phyloP scores from a whole-genome alignment of 1,140 invertebrate species.

The Lerema accius region DNA sequence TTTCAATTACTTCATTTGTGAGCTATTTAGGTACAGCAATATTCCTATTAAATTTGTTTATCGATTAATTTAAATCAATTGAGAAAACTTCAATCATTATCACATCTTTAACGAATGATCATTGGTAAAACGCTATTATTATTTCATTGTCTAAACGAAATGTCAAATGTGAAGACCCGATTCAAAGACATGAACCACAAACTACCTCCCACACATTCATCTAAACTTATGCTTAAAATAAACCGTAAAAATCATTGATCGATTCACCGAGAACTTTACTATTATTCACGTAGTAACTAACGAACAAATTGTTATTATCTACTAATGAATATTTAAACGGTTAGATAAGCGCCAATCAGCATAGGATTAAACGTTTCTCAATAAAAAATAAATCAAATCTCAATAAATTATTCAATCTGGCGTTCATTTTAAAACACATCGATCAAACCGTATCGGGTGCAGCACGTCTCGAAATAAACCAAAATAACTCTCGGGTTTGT shows the following conservation, averaged over 20 bases:
- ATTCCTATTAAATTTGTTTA: no score
- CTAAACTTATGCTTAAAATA: constrained; percentile 1
- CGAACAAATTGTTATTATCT: constrained; percentile 39
- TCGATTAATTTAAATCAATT: no score
- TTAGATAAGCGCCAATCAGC: constrained; percentile 52
- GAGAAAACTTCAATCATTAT: no score
- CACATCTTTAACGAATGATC: constrained; percentile 9
- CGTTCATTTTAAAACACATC: constrained; percentile 68
- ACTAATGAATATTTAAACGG: constrained; percentile 56
- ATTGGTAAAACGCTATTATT: constrained; percentile 15
- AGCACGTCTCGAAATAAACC: constrained; percentile 47
- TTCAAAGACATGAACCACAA: constrained; percentile 18
- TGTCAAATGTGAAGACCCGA: constrained; percentile 23
- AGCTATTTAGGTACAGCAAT: no score
- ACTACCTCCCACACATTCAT: constrained; percentile 14
- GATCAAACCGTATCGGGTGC: constrained; percentile 59
- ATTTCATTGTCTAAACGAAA: constrained; percentile 26
- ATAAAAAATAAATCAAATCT: constrained; percentile 48
- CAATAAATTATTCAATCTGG: constrained; percentile 65
- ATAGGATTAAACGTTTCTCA: constrained; percentile 49
- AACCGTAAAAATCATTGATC: constrained; percentile 11
- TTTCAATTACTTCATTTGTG: no score
- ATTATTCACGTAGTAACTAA: constrained; percentile 26
- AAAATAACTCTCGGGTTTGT: constrained; percentile 49
- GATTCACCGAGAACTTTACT: constrained; percentile 10